Evolutionary conservation across 2,888 invertebrate species (phyloP).

Genomic region (Opisthograptis luteolata): DNA sequence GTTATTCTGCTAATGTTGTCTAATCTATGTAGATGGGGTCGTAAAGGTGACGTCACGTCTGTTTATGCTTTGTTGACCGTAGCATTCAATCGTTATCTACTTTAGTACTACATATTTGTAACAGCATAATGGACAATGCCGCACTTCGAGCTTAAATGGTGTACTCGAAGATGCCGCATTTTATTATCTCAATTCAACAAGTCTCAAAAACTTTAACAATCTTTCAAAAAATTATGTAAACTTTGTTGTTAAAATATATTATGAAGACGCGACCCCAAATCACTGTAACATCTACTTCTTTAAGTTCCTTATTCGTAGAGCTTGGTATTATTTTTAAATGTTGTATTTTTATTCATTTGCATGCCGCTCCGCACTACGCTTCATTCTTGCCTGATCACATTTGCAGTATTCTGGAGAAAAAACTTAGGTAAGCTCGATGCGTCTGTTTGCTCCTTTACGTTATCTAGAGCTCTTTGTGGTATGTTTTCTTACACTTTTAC

Average conservation of each 20-base stretch:
- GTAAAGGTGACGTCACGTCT: constrained; percentile 5
- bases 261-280: neutral
- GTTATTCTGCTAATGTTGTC: neutral
- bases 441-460: constrained; percentile 38
- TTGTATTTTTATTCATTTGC: constrained; percentile 80
- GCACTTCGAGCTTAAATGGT: neutral
- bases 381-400: constrained; percentile 82
- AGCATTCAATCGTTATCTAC: neutral
- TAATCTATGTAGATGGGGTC: neutral
- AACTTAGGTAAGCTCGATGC: constrained; percentile 89
- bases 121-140: no score
- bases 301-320: constrained; percentile 31
- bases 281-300: constrained; percentile 11
- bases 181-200: no score
- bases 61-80: neutral
- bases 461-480: constrained; percentile 21
- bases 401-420: constrained; percentile 92
- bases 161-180: no score
- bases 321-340: constrained; percentile 66
- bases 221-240: neutral
- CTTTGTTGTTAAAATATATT: neutral
- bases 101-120: no score
- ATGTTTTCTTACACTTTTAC: constrained; percentile 37
- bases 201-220: neutral
- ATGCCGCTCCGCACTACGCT: constrained; percentile 85